Base-by-base conservation (phyloP, 1,140 invertebrate genomes). In the Sweltsa coloradensis region DNA sequence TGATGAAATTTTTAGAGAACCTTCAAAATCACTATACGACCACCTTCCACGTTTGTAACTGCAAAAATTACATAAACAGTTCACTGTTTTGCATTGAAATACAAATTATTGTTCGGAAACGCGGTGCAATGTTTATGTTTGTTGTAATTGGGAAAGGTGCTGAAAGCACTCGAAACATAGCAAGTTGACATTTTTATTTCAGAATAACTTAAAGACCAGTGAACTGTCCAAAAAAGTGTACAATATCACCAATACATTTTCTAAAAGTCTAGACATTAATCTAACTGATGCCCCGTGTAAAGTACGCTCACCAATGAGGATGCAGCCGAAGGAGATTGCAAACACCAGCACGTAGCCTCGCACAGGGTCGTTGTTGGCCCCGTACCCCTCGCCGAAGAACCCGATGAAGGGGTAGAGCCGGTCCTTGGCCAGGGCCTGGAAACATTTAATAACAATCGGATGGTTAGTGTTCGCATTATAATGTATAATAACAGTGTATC, bases 371-470 rank as follows among this genome's bases (percentile, higher is more conserved):
- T 78, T 71, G 53, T 70, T 71, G 43, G 70, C 71, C 24, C 79
- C 78, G 57, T 72, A 76, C 14, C 76, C 78, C 60, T 75, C 73
- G 9, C 69, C 76, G 62, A 83, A 83, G 47, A 70, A 66, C 25
- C 69, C 61, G 44, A 83, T 72, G 22, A 70, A 64, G 0, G 79
- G 79, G 60, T 82, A 83, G 1, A 83, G 63, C 47, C 71, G 72
- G 59, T 83, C 80, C 57, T 76, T 76, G 55, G 73, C 77, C n/a
- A 82, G 65, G 44, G 77, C 77, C 67, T 78, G 66, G 26, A 66
- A 77, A 51, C 34, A 42, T 29, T 31, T 47, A 27, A 43, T 43
- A n/a, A 24, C 14, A 1, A n/a, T 7, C n/a, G 26, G 21, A 4
- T 43, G 2, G 37, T 5, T 14, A 7, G 1, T 22, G 13, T 34